Conservation (phyloP, 2,888 invertebrate species). For the Ptilodon capucinus region DNA sequence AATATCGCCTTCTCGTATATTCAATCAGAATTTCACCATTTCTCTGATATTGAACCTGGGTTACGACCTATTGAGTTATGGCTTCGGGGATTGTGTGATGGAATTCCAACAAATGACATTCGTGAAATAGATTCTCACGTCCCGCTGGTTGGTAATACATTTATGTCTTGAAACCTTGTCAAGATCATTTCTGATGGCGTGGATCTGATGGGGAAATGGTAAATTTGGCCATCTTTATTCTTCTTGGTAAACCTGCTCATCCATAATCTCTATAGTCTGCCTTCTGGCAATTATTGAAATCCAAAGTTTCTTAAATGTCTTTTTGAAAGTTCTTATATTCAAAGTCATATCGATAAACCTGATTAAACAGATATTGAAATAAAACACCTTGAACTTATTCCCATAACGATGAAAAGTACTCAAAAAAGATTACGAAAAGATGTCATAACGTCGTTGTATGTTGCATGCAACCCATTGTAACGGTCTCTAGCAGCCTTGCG, state of each 20-base stretch:
- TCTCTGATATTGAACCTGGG: background rate
- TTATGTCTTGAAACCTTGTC: background rate
- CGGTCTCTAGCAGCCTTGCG: background rate
- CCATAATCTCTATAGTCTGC: too few relatives aligned
- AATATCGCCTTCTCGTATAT: background rate
- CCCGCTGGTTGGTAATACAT: background rate
- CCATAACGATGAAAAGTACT: background rate
- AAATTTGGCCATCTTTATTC: background rate
- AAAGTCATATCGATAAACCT: background rate
- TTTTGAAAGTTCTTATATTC: background rate
- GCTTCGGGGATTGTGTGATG: background rate
- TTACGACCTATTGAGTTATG: background rate
- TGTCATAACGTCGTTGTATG: background rate
- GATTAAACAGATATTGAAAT: background rate
- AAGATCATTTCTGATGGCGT: background rate
- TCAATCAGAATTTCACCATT: background rate
- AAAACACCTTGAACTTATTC: constrained; percentile 1
- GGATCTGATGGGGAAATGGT: background rate
- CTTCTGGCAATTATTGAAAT: too few relatives aligned
- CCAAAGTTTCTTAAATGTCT: too few relatives aligned
- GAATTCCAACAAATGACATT: background rate
- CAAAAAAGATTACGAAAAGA: constrained; percentile 1
- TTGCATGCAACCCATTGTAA: constrained; percentile 1
- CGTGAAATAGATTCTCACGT: background rate
- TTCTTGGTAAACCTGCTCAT: too few relatives aligned